phyloP scores from a whole-genome alignment of 1,140 invertebrate species.

The Ceratosolen solmsi region DNA sequence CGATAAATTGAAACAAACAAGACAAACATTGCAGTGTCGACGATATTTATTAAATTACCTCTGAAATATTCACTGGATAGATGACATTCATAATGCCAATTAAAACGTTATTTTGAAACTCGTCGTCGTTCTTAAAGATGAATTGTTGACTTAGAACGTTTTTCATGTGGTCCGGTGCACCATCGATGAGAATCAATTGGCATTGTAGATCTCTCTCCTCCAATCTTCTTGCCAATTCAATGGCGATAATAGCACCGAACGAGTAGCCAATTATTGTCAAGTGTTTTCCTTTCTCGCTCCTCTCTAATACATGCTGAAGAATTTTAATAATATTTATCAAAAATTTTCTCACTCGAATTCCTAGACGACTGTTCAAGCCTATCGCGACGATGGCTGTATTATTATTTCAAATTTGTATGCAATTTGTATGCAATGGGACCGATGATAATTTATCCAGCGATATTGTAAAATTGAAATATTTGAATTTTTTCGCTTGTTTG shows the following conservation, averaged over 20 bases:
- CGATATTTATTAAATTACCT: slow-evolving; percentile 53
- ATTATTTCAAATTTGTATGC: too few relatives aligned
- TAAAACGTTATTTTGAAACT: slow-evolving; percentile 61
- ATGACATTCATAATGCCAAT: slow-evolving; percentile 56
- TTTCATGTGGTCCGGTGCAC: slow-evolving; percentile 67
- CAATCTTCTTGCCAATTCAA: slow-evolving; percentile 66
- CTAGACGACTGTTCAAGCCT: too few relatives aligned
- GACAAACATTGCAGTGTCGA: too few relatives aligned
- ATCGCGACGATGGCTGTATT: too few relatives aligned
- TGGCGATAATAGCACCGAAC: slow-evolving; percentile 66
- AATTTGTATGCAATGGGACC: too few relatives aligned
- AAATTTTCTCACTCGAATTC: too few relatives aligned
- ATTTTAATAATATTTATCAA: not conserved
- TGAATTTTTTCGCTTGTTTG: too few relatives aligned
- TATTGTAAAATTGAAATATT: too few relatives aligned
- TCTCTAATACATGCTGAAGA: slow-evolving; percentile 62
- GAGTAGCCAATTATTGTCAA: slow-evolving; percentile 70
- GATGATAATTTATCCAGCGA: too few relatives aligned
- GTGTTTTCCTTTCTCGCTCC: slow-evolving; percentile 61
- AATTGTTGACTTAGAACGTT: slow-evolving; percentile 56
- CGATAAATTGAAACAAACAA: too few relatives aligned
- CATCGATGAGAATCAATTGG: slow-evolving; percentile 68
- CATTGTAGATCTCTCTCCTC: slow-evolving; percentile 65
- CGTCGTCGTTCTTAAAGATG: slow-evolving; percentile 41
- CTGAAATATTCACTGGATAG: slow-evolving; percentile 42